Percentiles rank a stretch among this genome's conserved stretches.
phyloP scores from a whole-genome alignment of 2,797 vertebrate genomes.

The Lerista edwardsae region DNA sequence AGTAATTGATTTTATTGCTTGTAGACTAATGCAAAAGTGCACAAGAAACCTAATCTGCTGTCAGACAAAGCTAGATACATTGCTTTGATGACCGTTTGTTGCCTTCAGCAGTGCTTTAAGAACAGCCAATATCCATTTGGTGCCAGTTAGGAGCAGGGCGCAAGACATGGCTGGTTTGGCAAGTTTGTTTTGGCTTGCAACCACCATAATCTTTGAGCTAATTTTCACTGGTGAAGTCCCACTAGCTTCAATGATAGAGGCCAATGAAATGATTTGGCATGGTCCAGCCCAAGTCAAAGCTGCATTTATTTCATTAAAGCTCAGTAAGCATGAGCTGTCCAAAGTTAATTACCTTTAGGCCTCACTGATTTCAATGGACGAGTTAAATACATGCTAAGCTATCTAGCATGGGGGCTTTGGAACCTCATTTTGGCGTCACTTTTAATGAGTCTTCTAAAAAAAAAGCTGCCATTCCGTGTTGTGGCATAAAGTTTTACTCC shows the following conservation, averaged over 20 bases:
- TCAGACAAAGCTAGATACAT: neutral
- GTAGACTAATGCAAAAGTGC: neutral
- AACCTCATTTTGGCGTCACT: neutral
- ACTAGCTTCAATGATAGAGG: neutral
- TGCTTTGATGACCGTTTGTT: too few relatives aligned
- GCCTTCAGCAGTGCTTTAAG: neutral
- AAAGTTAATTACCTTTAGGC: neutral
- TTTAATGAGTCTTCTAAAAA: neutral
- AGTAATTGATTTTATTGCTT: conserved; percentile 6
- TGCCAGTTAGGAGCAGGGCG: neutral
- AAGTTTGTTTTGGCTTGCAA: neutral
- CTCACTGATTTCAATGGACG: neutral
- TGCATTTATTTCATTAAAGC: neutral
- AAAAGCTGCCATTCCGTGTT: neutral
- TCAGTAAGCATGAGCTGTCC: too few relatives aligned
- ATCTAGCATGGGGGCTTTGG: neutral
- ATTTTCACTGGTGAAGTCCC: neutral
- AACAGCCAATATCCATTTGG: neutral
- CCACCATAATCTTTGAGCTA: neutral
- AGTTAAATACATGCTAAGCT: neutral
- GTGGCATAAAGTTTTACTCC: neutral
- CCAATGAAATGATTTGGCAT: neutral
- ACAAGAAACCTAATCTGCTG: neutral
- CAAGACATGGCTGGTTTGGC: neutral
- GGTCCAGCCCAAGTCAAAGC: neutral